These are phyloP conservation scores for Enhydra lutris DNA, from an alignment of 2,113 vertebrate genomes.

Conservation along the genomic window DNA sequence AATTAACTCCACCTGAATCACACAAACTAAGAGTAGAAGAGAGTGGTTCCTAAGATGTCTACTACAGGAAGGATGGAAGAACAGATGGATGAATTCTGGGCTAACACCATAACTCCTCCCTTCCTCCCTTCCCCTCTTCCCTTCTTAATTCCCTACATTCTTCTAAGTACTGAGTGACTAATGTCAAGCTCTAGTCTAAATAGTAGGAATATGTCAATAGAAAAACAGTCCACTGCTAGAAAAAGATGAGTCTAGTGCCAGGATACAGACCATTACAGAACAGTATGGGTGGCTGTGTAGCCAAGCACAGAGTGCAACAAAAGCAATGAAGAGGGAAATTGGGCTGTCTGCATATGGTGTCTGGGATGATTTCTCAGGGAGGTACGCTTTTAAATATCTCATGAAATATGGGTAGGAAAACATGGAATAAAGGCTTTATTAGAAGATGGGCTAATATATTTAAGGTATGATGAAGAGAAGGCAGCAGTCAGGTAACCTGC, in stretches of 20 bases:
- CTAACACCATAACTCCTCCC: not conserved
- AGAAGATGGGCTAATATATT: not conserved
- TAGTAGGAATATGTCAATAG: not conserved
- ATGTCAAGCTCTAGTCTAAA: not conserved
- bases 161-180: not conserved
- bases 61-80: not conserved
- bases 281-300: not conserved
- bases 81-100: not conserved
- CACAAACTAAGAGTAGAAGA: not conserved
- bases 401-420: not conserved
- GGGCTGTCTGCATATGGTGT: not conserved
- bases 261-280: not conserved
- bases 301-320: not conserved
- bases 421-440: not conserved
- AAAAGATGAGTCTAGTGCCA: not conserved
- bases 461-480: not conserved
- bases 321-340: not conserved
- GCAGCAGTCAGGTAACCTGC: not conserved
- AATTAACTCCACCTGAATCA: constrained; percentile 7
- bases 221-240: not conserved
- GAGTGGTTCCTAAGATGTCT: not conserved
- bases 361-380: not conserved
- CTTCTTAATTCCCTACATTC: not conserved
- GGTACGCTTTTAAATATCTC: not conserved
- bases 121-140: rapidly evolving